Conservation (phyloP, 2,113 vertebrate genomes). For the Zosterops pallidus region DNA sequence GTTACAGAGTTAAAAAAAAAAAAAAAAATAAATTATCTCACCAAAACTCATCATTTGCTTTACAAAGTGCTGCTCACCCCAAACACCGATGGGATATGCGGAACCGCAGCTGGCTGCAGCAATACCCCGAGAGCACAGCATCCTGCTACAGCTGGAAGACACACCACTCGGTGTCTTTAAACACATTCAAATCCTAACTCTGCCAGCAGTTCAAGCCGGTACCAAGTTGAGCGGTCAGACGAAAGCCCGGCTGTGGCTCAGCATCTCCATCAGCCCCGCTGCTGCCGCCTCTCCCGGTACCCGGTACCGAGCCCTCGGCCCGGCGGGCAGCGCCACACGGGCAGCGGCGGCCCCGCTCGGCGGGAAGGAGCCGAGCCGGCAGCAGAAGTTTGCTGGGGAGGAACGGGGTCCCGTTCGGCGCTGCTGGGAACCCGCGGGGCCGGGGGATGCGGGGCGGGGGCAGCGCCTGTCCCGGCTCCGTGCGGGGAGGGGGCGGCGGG, state of each 20-base stretch:
- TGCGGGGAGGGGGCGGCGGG: fast-evolving
- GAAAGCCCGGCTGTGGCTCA: not conserved
- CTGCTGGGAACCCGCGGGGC: not conserved
- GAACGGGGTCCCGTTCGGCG: not conserved
- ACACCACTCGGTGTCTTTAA: not conserved
- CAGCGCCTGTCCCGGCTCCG: not conserved
- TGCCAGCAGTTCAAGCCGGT: not conserved
- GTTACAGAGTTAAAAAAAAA: not conserved
- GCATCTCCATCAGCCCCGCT: not conserved
- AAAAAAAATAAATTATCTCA: not conserved
- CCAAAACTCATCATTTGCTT: not conserved
- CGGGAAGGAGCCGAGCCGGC: not conserved
- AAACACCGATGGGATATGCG: fast-evolving
- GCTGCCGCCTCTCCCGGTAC: not conserved
- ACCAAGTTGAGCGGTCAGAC: not conserved
- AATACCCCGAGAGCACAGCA: fast-evolving
- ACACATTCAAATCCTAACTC: not conserved
- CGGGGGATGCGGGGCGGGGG: not conserved
- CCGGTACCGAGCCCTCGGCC: not conserved
- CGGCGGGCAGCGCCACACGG: not conserved
- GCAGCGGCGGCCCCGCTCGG: not conserved
- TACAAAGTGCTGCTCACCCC: not conserved
- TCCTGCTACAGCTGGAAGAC: fast-evolving
- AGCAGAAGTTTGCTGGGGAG: not conserved
- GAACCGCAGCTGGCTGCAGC: not conserved